Conservation (phyloP, 2,888 invertebrate genomes). For the Ptychoptera albimana region DNA sequence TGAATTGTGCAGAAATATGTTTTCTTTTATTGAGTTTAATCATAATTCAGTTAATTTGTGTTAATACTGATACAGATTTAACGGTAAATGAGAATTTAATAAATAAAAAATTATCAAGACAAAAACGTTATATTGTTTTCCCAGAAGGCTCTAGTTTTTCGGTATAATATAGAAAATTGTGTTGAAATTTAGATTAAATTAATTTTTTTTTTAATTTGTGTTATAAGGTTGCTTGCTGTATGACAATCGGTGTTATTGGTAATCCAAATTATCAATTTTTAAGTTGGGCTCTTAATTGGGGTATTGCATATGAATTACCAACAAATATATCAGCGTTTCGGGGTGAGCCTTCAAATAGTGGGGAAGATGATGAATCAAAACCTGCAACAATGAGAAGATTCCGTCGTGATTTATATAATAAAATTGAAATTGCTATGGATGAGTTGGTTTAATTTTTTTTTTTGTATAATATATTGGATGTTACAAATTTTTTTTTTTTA, state of each 20-base stretch:
- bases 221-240: slow-evolving; percentile 37
- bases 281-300: slow-evolving; percentile 53
- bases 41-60: too few relatives aligned
- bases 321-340: slow-evolving; percentile 28
- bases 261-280: slow-evolving; percentile 40
- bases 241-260: slow-evolving; percentile 41
- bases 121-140: slow-evolving; percentile 36
- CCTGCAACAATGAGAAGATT: slow-evolving; percentile 38
- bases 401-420: slow-evolving; percentile 49
- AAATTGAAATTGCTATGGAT: slow-evolving; percentile 49
- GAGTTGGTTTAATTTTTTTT: slow-evolving; percentile 31
- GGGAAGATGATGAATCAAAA: slow-evolving; percentile 16
- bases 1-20: too few relatives aligned
- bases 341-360: slow-evolving; percentile 20
- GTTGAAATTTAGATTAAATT: background rate
- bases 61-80: too few relatives aligned
- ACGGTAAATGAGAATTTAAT: too few relatives aligned
- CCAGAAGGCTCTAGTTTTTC: slow-evolving; percentile 40
- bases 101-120: slow-evolving; percentile 15
- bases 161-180: slow-evolving; percentile 27
- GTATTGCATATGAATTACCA: slow-evolving; percentile 46
- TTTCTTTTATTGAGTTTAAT: too few relatives aligned
- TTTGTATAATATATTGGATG: background rate
- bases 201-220: background rate
- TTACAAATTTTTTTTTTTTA: background rate